Percentiles rank a stretch among this genome's conserved stretches.
Conservation (phyloP, 2,113 vertebrate genomes). For the Ascaphus truei region DNA sequence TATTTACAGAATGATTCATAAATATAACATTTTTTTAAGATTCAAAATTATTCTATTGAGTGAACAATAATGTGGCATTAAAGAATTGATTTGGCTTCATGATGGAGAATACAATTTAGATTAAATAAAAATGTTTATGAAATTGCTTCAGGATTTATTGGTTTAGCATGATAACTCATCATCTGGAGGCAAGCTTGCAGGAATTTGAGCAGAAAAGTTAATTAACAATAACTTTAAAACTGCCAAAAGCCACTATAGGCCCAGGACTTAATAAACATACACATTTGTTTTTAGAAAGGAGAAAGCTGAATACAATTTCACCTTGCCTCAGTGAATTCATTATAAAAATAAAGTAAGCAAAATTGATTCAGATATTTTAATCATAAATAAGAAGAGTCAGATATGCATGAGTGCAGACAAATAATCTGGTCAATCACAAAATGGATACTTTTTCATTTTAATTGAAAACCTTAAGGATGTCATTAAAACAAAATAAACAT, state of each 20-base stretch:
- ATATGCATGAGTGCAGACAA: slow-evolving; percentile 13
- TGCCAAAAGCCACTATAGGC: slow-evolving; percentile 37
- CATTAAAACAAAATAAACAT: slow-evolving; percentile 4
- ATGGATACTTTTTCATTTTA: slow-evolving; percentile 46
- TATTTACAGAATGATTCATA: slow-evolving; percentile 10
- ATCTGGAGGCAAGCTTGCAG: slow-evolving; percentile 47
- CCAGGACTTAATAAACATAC: slow-evolving; percentile 29
- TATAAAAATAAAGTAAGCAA: slow-evolving; percentile 52
- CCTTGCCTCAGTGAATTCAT: slow-evolving; percentile 47
- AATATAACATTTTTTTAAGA: slow-evolving; percentile 27
- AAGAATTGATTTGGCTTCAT: slow-evolving; percentile 49
- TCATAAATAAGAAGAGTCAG: slow-evolving; percentile 34
- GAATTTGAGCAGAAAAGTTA: slow-evolving; percentile 56
- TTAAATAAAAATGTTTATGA: slow-evolving; percentile 54
- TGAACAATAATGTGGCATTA: slow-evolving; percentile 42
- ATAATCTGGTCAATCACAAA: slow-evolving; percentile 3
- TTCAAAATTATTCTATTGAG: slow-evolving; percentile 39
- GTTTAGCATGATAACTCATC: slow-evolving; percentile 47
- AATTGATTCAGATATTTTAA: slow-evolving; percentile 53
- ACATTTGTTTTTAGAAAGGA: slow-evolving; percentile 21
- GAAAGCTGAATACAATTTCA: slow-evolving; percentile 27
- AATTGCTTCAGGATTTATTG: slow-evolving; percentile 53
- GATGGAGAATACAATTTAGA: slow-evolving; percentile 51
- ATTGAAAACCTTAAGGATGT: slow-evolving; percentile 38
- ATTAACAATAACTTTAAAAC: slow-evolving; percentile 56